These are phyloP conservation scores for Creontiades dilutus DNA, from an alignment of 2,888 invertebrate genomes.

Conservation along the genomic window DNA sequence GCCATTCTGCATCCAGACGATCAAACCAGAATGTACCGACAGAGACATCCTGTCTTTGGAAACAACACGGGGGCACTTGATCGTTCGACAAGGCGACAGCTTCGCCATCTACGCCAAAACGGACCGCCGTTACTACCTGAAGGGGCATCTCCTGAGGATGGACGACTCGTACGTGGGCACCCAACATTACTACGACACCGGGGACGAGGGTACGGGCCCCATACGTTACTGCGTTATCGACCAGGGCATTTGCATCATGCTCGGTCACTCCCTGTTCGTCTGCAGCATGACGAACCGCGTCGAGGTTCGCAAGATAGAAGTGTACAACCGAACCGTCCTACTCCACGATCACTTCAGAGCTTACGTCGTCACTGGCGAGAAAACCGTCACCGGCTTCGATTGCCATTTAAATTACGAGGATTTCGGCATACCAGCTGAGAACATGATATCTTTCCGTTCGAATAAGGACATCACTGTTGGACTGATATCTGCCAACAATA, in stretches of 20 bases:
- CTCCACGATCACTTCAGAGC: slow-evolving; percentile 72
- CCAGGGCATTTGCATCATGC: slow-evolving; percentile 66
- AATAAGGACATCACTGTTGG: slow-evolving; percentile 72
- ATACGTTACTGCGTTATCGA: slow-evolving; percentile 61
- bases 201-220: slow-evolving; percentile 50
- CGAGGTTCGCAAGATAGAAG: slow-evolving; percentile 69
- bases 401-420: slow-evolving; percentile 70
- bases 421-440: slow-evolving; percentile 70
- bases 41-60: slow-evolving; percentile 69
- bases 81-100: slow-evolving; percentile 72
- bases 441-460: slow-evolving; percentile 71
- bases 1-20: slow-evolving; percentile 72
- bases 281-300: slow-evolving; percentile 37
- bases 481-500: slow-evolving; percentile 67
- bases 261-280: slow-evolving; percentile 64
- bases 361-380: slow-evolving; percentile 72
- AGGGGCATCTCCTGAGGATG: slow-evolving; percentile 71
- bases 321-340: slow-evolving; percentile 65
- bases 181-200: slow-evolving; percentile 70
- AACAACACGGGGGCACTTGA: slow-evolving; percentile 57
- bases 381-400: slow-evolving; percentile 72
- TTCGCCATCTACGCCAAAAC: slow-evolving; percentile 72
- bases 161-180: slow-evolving; percentile 72
- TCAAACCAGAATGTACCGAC: slow-evolving; percentile 70
- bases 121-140: slow-evolving; percentile 58